Percentiles rank a stretch among this genome's conserved stretches.
Conservation (phyloP, 2,888 invertebrate genomes). For the Polylopha cassiicola region DNA sequence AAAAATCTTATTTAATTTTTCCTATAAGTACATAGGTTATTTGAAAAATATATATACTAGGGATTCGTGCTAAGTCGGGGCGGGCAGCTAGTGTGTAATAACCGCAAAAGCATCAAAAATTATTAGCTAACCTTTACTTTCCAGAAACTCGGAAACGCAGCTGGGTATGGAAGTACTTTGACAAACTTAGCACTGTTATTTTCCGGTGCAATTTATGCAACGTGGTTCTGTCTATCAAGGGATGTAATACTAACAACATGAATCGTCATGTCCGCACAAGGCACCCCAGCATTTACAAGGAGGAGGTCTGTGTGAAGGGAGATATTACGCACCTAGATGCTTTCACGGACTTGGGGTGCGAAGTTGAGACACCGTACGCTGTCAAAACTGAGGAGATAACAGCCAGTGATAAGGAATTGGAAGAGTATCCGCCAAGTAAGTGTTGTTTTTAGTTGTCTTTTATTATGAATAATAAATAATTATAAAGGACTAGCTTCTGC, state of each 20-base stretch:
- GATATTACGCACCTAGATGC: conserved; percentile 23
- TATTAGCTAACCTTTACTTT: conserved; percentile 24
- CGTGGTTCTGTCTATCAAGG: conserved; percentile 65
- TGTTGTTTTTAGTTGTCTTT: background rate
- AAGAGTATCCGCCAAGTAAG: conserved; percentile 25
- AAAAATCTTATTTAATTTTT: no score
- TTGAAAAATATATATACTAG: no score
- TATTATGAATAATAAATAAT: background rate
- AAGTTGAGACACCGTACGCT: conserved; percentile 40
- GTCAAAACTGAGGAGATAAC: conserved; percentile 47
- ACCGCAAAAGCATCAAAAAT: no score
- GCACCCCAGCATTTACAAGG: conserved; percentile 50
- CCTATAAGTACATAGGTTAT: no score
- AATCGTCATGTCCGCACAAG: conserved; percentile 61
- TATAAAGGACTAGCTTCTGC: background rate
- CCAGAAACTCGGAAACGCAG: conserved; percentile 59
- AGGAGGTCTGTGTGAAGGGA: conserved; percentile 41
- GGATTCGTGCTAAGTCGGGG: no score
- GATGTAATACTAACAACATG: conserved; percentile 70
- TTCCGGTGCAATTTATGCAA: conserved; percentile 63
- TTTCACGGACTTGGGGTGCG: conserved; percentile 28
- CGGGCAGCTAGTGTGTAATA: no score
- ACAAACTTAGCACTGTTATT: conserved; percentile 57
- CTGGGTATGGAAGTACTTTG: conserved; percentile 73
- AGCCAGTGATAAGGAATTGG: conserved; percentile 38